Evolutionary conservation across 2,113 vertebrate genomes (phyloP).

Genomic region (Chaetops frenatus): DNA sequence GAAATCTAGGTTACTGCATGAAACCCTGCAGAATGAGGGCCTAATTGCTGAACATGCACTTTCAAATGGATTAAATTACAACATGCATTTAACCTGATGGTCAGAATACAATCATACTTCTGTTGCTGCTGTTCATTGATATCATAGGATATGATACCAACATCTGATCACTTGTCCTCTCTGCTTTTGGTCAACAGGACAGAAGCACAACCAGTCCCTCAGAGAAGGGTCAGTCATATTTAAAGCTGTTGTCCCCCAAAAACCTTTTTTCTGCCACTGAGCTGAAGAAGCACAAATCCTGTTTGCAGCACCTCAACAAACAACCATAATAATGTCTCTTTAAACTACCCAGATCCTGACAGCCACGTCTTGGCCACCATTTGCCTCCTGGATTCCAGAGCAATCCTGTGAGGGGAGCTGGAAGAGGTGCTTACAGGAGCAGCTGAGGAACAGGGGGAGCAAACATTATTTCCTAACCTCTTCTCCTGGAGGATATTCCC

Average conservation of each 20-base stretch:
- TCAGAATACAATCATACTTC: background rate
- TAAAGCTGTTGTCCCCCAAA: background rate
- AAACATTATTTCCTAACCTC: background rate
- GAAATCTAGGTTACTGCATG: background rate
- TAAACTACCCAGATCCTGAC: background rate
- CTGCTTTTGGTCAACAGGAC: background rate
- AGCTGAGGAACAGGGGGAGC: background rate
- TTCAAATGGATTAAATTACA: background rate
- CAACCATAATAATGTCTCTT: rapidly evolving
- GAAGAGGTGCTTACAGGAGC: background rate
- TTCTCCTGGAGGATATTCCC: background rate
- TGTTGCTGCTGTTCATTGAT: background rate
- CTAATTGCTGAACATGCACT: background rate
- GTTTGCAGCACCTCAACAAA: background rate
- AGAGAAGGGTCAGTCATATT: background rate
- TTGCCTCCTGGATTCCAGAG: background rate
- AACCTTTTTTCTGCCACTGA: background rate
- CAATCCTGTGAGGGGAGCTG: background rate
- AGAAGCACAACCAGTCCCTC: background rate
- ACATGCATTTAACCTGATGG: background rate
- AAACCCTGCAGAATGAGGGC: background rate
- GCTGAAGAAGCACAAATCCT: background rate
- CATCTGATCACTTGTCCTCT: background rate
- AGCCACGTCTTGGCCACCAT: background rate
- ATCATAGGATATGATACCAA: background rate